Percentiles rank a stretch among this genome's conserved stretches.
phyloP scores from a whole-genome alignment of 2,888 invertebrate species.

The Callimorpha dominula region DNA sequence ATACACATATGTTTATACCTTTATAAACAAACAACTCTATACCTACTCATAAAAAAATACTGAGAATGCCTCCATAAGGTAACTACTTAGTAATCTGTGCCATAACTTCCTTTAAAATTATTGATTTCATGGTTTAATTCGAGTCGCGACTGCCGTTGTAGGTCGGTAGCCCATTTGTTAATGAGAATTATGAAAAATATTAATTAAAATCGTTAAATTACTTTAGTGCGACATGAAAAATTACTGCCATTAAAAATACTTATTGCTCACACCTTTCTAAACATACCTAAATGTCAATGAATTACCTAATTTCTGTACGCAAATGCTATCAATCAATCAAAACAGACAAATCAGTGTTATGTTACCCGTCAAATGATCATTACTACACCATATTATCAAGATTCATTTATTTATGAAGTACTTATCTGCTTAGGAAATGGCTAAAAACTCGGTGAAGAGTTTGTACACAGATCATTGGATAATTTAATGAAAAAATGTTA shows the following conservation, averaged over 20 bases:
- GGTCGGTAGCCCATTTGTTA: background rate
- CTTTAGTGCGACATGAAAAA: background rate
- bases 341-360: conserved; percentile 17
- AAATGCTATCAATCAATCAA: conserved; percentile 30
- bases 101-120: too few species aligned
- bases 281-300: background rate
- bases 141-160: too few species aligned
- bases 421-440: conserved; percentile 26
- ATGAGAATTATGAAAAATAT: background rate
- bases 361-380: conserved; percentile 15
- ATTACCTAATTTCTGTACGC: background rate
- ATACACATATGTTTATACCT: too few species aligned
- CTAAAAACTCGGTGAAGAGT: conserved; percentile 22
- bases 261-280: conserved; percentile 11
- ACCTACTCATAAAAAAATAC: too few species aligned
- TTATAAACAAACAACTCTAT: too few species aligned
- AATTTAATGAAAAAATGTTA: conserved; percentile 33
- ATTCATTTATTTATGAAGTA: background rate
- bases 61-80: too few species aligned
- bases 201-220: background rate
- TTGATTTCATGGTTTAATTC: too few species aligned
- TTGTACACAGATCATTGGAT: conserved; percentile 38
- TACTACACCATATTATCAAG: conserved; percentile 16
- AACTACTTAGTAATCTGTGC: too few species aligned
- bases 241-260: background rate